Evolutionary conservation across 2,113 vertebrate genomes (phyloP).

Genomic region (Leptocoma aspasia): DNA sequence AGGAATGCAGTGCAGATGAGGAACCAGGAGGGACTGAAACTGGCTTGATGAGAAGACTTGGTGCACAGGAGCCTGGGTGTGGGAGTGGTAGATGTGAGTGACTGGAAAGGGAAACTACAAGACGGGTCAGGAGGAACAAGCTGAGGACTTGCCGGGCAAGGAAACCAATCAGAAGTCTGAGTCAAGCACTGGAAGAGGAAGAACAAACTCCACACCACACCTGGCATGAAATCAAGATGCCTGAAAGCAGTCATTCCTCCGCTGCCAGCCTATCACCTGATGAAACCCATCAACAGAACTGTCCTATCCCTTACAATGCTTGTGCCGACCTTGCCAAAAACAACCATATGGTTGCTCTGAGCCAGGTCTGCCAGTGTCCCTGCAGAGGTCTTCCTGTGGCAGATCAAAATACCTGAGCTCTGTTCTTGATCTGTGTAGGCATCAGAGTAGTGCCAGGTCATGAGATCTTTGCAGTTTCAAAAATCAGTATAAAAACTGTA

Average conservation of each 20-base stretch:
- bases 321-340: background rate
- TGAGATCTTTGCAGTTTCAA: background rate
- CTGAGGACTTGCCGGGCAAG: background rate
- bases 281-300: background rate
- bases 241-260: background rate
- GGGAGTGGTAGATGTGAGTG: slow-evolving; percentile 11
- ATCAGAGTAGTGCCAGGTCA: background rate
- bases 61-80: background rate
- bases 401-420: background rate
- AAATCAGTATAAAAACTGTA: background rate
- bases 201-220: background rate
- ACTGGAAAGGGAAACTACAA: slow-evolving; percentile 33
- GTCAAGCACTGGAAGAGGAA: background rate
- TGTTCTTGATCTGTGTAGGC: background rate
- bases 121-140: slow-evolving; percentile 3
- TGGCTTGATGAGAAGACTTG: background rate
- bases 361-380: background rate
- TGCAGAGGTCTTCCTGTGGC: background rate
- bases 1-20: background rate
- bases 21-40: slow-evolving; percentile 1
- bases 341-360: background rate
- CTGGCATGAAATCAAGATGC: background rate
- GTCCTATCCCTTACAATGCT: background rate
- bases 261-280: background rate
- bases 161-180: background rate